phyloP scores from a whole-genome alignment of 64 coral and sea anemone species.

The Acropora yongei region DNA sequence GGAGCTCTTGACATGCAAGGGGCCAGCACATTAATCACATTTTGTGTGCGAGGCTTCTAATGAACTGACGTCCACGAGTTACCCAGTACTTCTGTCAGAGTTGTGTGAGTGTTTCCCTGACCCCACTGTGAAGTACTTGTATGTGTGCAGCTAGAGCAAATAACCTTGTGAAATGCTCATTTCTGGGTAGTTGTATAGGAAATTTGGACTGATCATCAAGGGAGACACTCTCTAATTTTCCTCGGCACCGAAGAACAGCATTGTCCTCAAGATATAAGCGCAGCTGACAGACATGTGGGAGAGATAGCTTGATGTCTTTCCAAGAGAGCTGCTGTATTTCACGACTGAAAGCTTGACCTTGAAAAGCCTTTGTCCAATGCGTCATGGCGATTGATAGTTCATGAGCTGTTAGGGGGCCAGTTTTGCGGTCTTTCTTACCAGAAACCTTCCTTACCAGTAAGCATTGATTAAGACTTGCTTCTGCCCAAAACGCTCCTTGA shows the following conservation, averaged over 20 bases:
- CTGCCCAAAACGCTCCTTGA: too few species aligned
- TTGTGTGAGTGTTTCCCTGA: neutral
- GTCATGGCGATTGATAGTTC: neutral
- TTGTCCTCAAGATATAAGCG: neutral
- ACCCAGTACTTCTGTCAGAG: neutral
- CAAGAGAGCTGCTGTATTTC: neutral
- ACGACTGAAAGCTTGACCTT: neutral
- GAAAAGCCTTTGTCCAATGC: neutral
- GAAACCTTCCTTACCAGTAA: slow-evolving; percentile 17
- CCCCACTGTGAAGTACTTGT: neutral
- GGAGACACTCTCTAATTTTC: neutral
- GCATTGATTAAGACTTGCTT: slow-evolving; percentile 22
- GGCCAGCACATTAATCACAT: slow-evolving; percentile 31
- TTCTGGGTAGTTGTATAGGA: neutral
- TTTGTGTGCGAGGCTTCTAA: neutral
- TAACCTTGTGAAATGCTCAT: neutral
- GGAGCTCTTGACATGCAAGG: neutral
- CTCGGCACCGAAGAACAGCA: neutral
- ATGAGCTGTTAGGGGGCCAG: too few species aligned
- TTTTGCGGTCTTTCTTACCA: neutral
- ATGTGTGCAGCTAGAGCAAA: neutral
- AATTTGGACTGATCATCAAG: neutral
- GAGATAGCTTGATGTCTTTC: too few species aligned
- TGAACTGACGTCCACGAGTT: too few species aligned
- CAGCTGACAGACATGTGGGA: too few species aligned